Percentiles rank a stretch among this genome's conserved stretches.
Evolutionary conservation across 2,797 vertebrate genomes (phyloP).

Genomic region (Aotus griseimembra): DNA sequence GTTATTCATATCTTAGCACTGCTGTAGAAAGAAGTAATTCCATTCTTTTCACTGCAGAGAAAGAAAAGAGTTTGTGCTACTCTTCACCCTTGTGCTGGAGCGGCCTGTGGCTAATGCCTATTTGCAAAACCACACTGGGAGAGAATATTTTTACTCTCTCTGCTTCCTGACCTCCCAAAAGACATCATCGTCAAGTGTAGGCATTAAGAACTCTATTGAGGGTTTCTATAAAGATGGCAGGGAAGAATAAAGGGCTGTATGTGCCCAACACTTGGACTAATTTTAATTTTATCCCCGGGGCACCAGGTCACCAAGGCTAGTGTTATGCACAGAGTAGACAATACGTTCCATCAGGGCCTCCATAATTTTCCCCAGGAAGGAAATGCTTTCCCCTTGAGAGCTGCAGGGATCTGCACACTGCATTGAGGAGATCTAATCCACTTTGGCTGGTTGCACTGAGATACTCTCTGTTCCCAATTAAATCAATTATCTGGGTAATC

Average conservation of each 20-base stretch:
- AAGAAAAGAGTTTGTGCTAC: conserved; percentile 15
- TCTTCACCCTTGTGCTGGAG: conserved; percentile 48
- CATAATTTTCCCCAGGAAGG: background rate
- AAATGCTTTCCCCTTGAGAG: background rate
- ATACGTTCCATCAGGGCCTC: background rate
- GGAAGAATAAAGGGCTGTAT: background rate
- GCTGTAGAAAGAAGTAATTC: conserved; percentile 55
- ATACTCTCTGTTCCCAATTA: conserved; percentile 69
- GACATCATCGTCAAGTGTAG: background rate
- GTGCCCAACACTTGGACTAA: background rate
- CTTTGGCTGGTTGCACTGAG: conserved; percentile 50
- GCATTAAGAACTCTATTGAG: conserved; percentile 41
- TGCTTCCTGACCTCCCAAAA: conserved; percentile 54
- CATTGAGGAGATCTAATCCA: conserved; percentile 8
- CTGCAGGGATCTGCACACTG: background rate
- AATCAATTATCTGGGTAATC: conserved; percentile 73
- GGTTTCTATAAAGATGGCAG: background rate
- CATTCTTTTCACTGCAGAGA: conserved; percentile 45
- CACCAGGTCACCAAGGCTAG: background rate
- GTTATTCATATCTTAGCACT: conserved; percentile 69
- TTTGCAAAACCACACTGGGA: conserved; percentile 51
- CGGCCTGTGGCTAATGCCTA: conserved; percentile 38
- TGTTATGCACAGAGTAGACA: background rate
- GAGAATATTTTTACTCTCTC: conserved; percentile 13
- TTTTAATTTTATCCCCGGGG: background rate